These are phyloP conservation scores for Festucalex cinctus DNA, from an alignment of 2,113 vertebrate species.

Conservation along the genomic window DNA sequence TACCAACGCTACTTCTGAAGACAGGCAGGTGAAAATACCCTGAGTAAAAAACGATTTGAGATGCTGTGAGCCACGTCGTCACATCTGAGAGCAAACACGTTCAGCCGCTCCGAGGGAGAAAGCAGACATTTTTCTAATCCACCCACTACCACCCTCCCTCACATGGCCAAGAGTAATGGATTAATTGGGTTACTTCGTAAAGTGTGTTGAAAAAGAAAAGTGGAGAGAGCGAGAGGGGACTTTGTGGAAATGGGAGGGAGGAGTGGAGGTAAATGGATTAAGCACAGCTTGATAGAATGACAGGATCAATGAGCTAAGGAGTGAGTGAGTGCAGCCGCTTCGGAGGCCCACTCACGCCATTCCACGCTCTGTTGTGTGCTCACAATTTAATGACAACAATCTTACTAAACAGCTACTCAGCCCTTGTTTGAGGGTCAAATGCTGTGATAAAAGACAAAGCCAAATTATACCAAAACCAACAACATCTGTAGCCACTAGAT, in stretches of 20 bases:
- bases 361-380: slow-evolving; percentile 42
- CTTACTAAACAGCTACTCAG: slow-evolving; percentile 62
- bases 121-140: slow-evolving; percentile 67
- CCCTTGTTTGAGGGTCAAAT: slow-evolving; percentile 63
- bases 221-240: slow-evolving; percentile 21
- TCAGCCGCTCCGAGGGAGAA: slow-evolving; percentile 47
- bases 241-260: slow-evolving; percentile 17
- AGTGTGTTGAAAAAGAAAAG: slow-evolving; percentile 69
- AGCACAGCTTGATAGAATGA: slow-evolving; percentile 75
- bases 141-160: slow-evolving; percentile 56
- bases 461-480: slow-evolving; percentile 61
- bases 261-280: slow-evolving; percentile 73
- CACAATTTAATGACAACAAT: slow-evolving; percentile 72
- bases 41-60: slow-evolving; percentile 31
- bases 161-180: slow-evolving; percentile 69
- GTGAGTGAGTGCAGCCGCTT: slow-evolving; percentile 60
- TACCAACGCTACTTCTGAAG: slow-evolving; percentile 65
- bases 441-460: slow-evolving; percentile 71
- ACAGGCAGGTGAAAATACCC: slow-evolving; percentile 45
- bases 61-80: slow-evolving; percentile 51
- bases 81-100: slow-evolving; percentile 51
- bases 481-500: slow-evolving; percentile 53
- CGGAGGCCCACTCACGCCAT: slow-evolving; percentile 59
- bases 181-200: slow-evolving; percentile 75
- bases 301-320: slow-evolving; percentile 72